phyloP scores from a whole-genome alignment of 2,113 vertebrate species.

The Orycteropus afer region DNA sequence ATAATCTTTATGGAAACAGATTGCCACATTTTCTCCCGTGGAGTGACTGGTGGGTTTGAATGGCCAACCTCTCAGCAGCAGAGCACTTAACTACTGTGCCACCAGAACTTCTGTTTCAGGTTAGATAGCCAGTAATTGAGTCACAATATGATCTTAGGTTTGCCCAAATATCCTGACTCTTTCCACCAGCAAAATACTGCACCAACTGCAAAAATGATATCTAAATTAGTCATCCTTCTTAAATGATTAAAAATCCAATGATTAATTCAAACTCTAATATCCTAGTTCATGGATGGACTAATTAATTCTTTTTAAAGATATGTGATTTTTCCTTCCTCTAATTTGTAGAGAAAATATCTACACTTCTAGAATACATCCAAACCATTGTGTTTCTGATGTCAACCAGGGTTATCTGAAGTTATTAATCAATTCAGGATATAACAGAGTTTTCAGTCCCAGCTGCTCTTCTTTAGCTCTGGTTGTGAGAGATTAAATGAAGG shows the following conservation, averaged over 20 bases:
- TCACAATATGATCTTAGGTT: background rate
- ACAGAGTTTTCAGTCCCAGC: background rate
- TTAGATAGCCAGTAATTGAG: background rate
- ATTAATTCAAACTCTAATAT: conserved; percentile 19
- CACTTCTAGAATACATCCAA: background rate
- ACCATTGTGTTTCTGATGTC: background rate
- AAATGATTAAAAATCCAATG: conserved; percentile 19
- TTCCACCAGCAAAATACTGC: background rate
- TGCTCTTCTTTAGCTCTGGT: background rate
- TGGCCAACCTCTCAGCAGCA: no score
- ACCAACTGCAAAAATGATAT: background rate
- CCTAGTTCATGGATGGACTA: background rate
- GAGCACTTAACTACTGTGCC: no score
- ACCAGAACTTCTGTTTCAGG: background rate
- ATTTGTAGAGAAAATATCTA: background rate
- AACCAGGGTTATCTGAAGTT: background rate
- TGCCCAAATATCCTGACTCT: background rate
- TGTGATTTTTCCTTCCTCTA: background rate
- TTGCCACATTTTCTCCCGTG: no score
- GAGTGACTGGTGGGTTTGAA: no score
- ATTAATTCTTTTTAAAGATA: conserved; percentile 35
- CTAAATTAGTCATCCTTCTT: background rate
- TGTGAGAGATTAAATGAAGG: background rate
- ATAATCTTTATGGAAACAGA: no score
- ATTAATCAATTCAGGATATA: conserved; percentile 28